Evolutionary conservation across 2,797 vertebrate species (phyloP), one percentile per base, ranked within the genome.

Genomic region (Neoniphon sammara): DNA sequence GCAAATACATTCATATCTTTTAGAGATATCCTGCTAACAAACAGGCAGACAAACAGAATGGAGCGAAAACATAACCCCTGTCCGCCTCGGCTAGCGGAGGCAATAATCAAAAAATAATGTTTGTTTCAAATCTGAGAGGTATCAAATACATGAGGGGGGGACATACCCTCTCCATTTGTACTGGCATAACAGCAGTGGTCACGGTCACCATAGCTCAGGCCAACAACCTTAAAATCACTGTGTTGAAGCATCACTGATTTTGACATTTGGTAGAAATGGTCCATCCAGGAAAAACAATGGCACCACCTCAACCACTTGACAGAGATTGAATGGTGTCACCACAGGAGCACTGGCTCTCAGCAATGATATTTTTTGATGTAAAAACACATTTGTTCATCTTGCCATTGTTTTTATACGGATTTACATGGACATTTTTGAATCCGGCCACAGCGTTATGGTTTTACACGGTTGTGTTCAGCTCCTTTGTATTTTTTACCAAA

Each of bases 401-500:
- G 25, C 56, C 27, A 21, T 75, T 70, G 70, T 84, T 77, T 56
- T 31, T n/a, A 12, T 72, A 7, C 59, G 73, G 67, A 77, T 82
- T 81, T 56, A 70, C 27, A 56, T 0, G 31, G 65, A 57, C 54
- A 3, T 80, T 73, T 87, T 72, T 50, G 60, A 68, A 75, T 64
- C 66, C 20, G 61, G 82, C 83, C 78, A 79, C 65, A 56, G 76
- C 52, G 64, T 81, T 81, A 80, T 70, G 23, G 69, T 70, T 70
- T 71, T 60, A 42, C 66, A 46, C 64, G 25, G 27, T 27, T 66
- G 70, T 71, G 56, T 67, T 81, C 21, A 0, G n/a, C 44, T 78
- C 69, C 71, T 79, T 84, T 71, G 69, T 85, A 62, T 78, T 75
- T 75, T 70, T 55, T n/a, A 70, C 75, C 52, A 78, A 83, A 88